These are phyloP conservation scores for Eupithecia pulchellata DNA, from an alignment of 2,888 invertebrate genomes.

Conservation along the genomic window DNA sequence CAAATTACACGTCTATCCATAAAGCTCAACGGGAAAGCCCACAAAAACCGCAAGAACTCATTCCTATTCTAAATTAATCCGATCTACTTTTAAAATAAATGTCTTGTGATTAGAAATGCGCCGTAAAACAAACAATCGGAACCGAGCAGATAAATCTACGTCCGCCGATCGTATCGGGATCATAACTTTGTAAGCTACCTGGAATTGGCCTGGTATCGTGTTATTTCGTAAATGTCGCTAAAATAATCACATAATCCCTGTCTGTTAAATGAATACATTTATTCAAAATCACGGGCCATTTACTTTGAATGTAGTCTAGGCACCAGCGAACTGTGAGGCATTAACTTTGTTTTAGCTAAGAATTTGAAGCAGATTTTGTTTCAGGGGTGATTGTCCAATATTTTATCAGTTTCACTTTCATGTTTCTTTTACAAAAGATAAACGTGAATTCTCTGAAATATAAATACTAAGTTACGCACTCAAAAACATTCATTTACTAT, in stretches of 20 bases:
- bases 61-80: constrained; percentile 56
- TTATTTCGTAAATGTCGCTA: constrained; percentile 58
- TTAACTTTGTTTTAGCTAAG: constrained; percentile 4
- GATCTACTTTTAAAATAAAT: constrained; percentile 65
- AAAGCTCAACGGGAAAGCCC: not conserved
- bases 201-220: constrained; percentile 65
- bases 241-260: constrained; percentile 43
- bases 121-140: constrained; percentile 67
- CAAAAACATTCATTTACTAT: not conserved
- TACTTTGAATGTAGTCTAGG: constrained; percentile 42
- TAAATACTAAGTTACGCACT: not conserved
- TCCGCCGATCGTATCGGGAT: constrained; percentile 60
- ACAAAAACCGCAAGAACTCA: constrained; percentile 11
- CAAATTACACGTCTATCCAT: not conserved
- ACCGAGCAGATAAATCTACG: constrained; percentile 69
- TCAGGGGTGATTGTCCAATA: constrained; percentile 6
- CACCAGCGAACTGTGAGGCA: constrained; percentile 10
- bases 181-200: constrained; percentile 74
- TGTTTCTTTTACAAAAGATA: not conserved
- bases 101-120: constrained; percentile 64
- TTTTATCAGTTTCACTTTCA: constrained; percentile 6
- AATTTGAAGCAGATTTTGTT: constrained; percentile 11
- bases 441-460: no score
- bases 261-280: constrained; percentile 52
- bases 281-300: constrained; percentile 45